Base-by-base conservation (phyloP, 2,888 invertebrate species). In the Troglohyphantes excavatus region DNA sequence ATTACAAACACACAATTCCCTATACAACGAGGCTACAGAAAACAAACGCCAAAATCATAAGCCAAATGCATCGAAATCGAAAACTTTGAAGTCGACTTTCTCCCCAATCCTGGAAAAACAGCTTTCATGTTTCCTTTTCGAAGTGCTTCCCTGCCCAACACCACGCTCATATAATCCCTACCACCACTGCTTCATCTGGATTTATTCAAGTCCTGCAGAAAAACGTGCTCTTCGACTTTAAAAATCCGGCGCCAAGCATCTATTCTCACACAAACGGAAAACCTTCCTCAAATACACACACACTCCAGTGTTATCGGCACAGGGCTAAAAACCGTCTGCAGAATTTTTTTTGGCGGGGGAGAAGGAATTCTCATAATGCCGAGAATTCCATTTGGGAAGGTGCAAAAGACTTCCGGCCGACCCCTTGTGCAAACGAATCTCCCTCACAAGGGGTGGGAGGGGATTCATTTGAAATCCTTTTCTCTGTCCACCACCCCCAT, bases 401-500 rank as follows among this genome's bases (percentile, higher is more conserved):
- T 39, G 53, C 29, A 19, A 63, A 26, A 13, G 61, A 27, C 67
- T 67, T 59, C 59, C 39, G 72, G 17, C 19, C 13, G 23, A 13
- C 53, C 75, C 82, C 82, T 76, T 82, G 82, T 63, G 82, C 88
- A 89, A 89, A 89, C 88, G 63, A 59, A 67, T 68, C 46, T 26
- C 67, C 33, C 82, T 23, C 17, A 26, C 9, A 2, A 17, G 19
- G 5, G 6, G 17, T n/a, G 53, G 53, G 29, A 17, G 53, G 21
- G 68, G 19, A 53, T 26, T 53, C 53, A 46, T 53, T 73, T 26
- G 76, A 68, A 87, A 79, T 68, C 61, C 79, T 39, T 26, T 46
- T 26, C 61, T 43, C 63, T 26, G 2, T 53, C 61, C 61, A 23
- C 72, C 76, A 33, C 27, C 68, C 27, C 68, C 65, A 29, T 33